Base-by-base conservation (phyloP, 2,113 vertebrate genomes). In the Neoarius graeffei region DNA sequence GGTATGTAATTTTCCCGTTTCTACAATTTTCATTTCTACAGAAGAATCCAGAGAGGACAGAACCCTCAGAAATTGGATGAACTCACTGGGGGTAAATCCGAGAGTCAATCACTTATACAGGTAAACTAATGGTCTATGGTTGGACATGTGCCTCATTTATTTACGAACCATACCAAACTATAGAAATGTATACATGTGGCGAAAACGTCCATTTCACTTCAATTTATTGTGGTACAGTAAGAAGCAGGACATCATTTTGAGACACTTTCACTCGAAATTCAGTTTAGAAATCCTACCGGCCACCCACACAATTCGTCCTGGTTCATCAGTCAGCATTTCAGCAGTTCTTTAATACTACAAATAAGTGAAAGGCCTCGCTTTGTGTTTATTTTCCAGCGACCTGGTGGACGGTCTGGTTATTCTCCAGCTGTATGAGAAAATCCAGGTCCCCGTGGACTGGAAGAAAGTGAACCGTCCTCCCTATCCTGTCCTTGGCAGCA, bases 41-140 rank as follows among this genome's bases (percentile, higher is more conserved):
- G 97, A 94, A 83, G 98, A 99, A 92, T 96, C 97, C 89, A 97
- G 96, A 4, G 98, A 99, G 90, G 97, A 99, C 92, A 96, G 96
- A 89, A 99, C 97, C 13, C 99, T 99, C 92, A 94, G 98, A 84
- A 99, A 99, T 93, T 99, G 98, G 98, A 99, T 99, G 96, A 99
- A 99, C 95, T 99, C 98, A 52, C 93, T 99, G 92, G 98, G 98
- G 6, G 96, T 99, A 56, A 95, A 87, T 91, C 98, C 98, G 0
- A 95, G 96, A 73, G 96, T 99, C 91, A 97, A 99, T 93, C 97
- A 97, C 87, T 93, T 99, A 80, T 98, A 98, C 95, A 95, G 97
- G 98, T 99, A 97, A 92, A 30, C 30, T 54, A 50, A 66, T 14
- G 10, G 9, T 10, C 66, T 35, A 35, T 27, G n/a, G 54, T 7